phyloP scores from a whole-genome alignment of 2,113 vertebrate genomes.

The Galeopterus variegatus region DNA sequence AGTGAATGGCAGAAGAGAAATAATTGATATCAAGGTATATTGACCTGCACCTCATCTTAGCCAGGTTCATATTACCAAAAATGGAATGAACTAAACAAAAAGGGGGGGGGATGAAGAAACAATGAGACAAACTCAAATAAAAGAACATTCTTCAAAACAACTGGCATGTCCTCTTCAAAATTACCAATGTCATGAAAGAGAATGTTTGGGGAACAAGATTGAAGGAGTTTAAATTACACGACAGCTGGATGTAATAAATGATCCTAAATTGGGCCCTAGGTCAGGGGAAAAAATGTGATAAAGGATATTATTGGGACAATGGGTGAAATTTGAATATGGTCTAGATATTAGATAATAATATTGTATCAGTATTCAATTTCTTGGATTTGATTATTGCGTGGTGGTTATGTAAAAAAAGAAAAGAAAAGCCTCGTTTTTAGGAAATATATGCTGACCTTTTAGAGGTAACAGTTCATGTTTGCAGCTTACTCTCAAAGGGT shows the following conservation, averaged over 20 bases:
- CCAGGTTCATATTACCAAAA: background rate
- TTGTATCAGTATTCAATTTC: background rate
- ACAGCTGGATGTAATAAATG: background rate
- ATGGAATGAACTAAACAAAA: no score
- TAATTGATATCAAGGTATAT: background rate
- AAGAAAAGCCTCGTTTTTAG: background rate
- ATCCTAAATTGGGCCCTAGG: background rate
- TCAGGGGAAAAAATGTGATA: background rate
- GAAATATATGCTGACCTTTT: background rate
- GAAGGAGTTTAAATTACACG: background rate
- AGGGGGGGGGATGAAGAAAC: background rate
- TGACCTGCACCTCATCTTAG: background rate
- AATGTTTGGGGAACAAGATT: background rate
- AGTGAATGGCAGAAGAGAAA: background rate
- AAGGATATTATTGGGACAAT: background rate
- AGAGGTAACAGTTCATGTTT: background rate
- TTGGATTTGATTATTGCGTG: background rate
- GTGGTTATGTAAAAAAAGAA: background rate
- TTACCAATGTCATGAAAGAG: background rate
- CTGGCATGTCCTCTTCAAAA: background rate
- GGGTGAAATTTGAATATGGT: background rate
- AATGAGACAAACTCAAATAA: background rate
- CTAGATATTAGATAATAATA: background rate
- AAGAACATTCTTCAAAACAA: conserved; percentile 11
- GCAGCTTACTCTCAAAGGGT: background rate